Conservation (phyloP, 2,113 vertebrate genomes). For the Plestiodon gilberti region DNA sequence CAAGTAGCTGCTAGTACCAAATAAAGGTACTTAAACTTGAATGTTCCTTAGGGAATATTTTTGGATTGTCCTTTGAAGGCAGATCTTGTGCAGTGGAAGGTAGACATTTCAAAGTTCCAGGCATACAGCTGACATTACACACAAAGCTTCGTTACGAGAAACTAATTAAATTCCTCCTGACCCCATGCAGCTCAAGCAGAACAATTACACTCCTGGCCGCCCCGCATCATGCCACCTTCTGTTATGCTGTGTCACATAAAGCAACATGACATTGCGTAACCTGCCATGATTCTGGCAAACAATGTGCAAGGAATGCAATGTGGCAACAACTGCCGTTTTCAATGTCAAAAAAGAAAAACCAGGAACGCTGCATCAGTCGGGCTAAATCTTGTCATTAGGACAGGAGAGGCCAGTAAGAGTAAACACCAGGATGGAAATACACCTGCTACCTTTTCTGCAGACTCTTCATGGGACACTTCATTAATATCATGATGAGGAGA, state of each 20-base stretch:
- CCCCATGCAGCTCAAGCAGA: conserved; percentile 22
- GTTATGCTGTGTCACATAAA: conserved; percentile 27
- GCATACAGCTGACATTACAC: conserved; percentile 57
- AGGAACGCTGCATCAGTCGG: background rate
- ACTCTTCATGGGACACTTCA: background rate
- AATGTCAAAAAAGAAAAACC: background rate
- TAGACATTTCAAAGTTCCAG: conserved; percentile 42
- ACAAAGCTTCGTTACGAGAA: conserved; percentile 54
- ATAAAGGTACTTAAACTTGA: conserved; percentile 19
- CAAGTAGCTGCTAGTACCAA: conserved; percentile 32
- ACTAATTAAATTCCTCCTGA: conserved; percentile 64
- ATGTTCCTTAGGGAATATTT: conserved; percentile 1
- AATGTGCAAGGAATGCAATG: background rate
- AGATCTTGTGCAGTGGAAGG: conserved; percentile 40
- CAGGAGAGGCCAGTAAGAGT: background rate
- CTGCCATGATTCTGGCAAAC: conserved; percentile 12
- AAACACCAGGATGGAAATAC: background rate
- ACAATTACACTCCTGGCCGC: conserved; percentile 42
- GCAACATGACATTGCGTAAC: background rate
- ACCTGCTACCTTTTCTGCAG: background rate
- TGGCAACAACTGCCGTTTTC: background rate
- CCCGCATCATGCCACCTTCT: conserved; percentile 38
- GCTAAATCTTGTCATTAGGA: background rate
- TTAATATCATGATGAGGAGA: background rate
- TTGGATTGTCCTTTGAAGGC: conserved; percentile 23